phyloP scores from a whole-genome alignment of 2,113 vertebrate species.

The Sinocyclocheilus anshuiensis region DNA sequence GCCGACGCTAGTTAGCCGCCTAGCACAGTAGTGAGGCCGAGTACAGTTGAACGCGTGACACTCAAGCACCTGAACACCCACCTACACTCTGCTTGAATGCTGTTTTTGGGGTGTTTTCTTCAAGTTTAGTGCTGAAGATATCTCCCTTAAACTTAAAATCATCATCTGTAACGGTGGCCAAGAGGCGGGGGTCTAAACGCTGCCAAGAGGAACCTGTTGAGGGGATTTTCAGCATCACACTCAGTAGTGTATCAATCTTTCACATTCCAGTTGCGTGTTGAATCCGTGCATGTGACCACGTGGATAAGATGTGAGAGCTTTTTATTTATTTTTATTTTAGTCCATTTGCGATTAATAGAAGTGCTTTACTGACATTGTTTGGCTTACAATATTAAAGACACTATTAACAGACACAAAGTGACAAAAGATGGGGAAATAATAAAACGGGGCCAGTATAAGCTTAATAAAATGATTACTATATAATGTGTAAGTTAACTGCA shows the following conservation, averaged over 20 bases:
- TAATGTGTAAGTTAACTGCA: too few species aligned
- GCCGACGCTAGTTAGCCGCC: constrained; percentile 52
- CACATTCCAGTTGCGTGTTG: background rate
- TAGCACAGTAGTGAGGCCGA: constrained; percentile 44
- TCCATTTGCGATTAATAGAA: background rate
- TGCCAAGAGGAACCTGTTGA: constrained; percentile 2
- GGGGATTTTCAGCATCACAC: constrained; percentile 18
- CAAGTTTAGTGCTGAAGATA: background rate
- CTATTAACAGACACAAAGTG: background rate
- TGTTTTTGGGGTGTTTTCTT: background rate
- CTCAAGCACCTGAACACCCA: background rate
- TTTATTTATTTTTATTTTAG: background rate
- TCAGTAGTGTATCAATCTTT: background rate
- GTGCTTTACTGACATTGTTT: background rate
- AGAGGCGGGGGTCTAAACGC: background rate
- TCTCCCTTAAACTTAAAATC: background rate
- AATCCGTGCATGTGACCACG: background rate
- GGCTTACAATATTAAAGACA: background rate
- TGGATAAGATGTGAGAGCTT: background rate
- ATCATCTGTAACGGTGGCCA: background rate
- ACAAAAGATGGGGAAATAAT: background rate
- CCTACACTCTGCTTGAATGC: too few species aligned
- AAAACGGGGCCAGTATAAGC: background rate
- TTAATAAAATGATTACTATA: background rate
- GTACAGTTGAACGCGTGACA: background rate